Evolutionary conservation across 2,113 vertebrate species (phyloP), one percentile per base, ranked within the genome.

Genomic region (Tachycineta bicolor): DNA sequence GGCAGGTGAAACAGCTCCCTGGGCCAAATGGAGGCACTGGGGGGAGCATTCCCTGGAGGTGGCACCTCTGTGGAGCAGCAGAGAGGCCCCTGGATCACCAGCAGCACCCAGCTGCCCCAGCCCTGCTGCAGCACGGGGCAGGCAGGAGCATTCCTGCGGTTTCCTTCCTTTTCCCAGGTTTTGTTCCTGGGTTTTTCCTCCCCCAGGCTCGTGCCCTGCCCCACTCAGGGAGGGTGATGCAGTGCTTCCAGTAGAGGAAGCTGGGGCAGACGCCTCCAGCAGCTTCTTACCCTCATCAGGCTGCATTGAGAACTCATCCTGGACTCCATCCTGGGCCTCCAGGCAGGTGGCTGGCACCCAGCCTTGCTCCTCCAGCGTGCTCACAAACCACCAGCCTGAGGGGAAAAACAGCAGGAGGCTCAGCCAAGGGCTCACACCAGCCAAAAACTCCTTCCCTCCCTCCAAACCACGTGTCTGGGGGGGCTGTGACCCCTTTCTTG

Each of bases 321-420:
- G 98, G 11, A 98, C 98, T 62, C 99, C 99, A 81, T 99, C 99
- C 95, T 99, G 99, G 11, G 98, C 98, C 94, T 99, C 99, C 13
- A 99, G 97, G 89, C 99, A 99, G 79, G 99, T 99, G 0, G 99
- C 99, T 9, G 99, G 99, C 67, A 99, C 99, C 99, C 99, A 99
- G 89, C 99, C 99, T 96, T 99, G 99, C 89, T 99, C 99, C 53
- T 99, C 99, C 0, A 98, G 97, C 0, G 99, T 99, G 97, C 99
- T 99, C 46, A 99, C 99, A 85, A 99, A 99, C 99, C 99, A 99
- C 99, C 99, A 99, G 24, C 99, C 99, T 99, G 92, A 86, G 96
- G 44, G 70, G 1, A 73, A 53, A 89, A 89, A 55, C 43, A 56
- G 50, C 59, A 95, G 26, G 16, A 14, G 1, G 50, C 13, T 97